phyloP scores from a whole-genome alignment of 2,113 vertebrate species.

The Meleagris gallopavo region DNA sequence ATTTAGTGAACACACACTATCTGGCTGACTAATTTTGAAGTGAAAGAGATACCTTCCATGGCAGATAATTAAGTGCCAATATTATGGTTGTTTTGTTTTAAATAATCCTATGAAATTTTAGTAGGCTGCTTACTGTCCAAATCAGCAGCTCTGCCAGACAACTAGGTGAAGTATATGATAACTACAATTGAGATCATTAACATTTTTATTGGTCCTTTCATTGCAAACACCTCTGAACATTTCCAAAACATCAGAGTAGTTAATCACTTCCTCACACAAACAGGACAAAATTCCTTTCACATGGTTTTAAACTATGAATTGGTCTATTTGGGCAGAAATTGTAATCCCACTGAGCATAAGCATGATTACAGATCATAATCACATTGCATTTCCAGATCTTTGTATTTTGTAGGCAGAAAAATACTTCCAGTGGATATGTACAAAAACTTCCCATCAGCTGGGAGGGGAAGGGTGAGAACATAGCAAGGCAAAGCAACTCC shows the following conservation, averaged over 20 bases:
- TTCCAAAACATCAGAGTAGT: not conserved
- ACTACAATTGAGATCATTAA: not conserved
- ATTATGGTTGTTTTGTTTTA: not conserved
- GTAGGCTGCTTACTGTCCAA: not conserved
- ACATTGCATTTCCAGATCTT: not conserved
- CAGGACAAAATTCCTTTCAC: not conserved
- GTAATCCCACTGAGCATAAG: not conserved
- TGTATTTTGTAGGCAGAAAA: not conserved
- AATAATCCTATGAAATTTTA: not conserved
- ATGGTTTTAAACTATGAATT: not conserved
- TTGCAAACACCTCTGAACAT: not conserved
- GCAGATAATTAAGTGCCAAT: conserved; percentile 44
- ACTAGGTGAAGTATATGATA: not conserved
- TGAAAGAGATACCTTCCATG: not conserved
- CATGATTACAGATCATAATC: not conserved
- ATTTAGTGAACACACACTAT: not conserved
- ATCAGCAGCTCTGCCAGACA: not conserved
- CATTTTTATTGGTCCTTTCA: conserved; percentile 29
- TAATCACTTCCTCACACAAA: not conserved
- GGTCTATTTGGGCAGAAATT: not conserved
- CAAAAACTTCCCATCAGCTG: not conserved
- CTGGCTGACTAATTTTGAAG: not conserved
- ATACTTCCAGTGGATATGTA: not conserved
- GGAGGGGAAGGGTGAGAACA: not conserved
- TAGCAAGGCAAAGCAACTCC: not conserved